These are phyloP conservation scores for Pampus argenteus DNA, from an alignment of 2,797 vertebrate species.

Conservation along the genomic window DNA sequence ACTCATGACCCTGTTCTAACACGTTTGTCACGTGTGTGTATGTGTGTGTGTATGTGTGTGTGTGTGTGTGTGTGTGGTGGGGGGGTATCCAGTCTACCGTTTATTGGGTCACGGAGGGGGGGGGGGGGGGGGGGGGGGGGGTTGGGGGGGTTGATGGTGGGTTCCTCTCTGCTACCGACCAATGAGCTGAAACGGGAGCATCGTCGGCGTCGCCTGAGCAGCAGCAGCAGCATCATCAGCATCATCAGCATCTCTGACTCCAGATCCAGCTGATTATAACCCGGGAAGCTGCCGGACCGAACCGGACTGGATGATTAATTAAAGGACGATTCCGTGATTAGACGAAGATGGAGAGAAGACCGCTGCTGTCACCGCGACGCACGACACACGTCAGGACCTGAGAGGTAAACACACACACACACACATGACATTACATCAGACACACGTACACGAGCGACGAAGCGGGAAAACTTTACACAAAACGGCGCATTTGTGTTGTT, in stretches of 20 bases:
- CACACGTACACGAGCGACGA: too few relatives aligned
- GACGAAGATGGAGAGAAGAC: slow-evolving; percentile 52
- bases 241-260: slow-evolving; percentile 48
- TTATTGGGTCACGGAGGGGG: slow-evolving; percentile 44
- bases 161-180: slow-evolving; percentile 38
- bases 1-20: neutral
- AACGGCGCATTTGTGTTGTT: neutral
- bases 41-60: too few relatives aligned
- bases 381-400: slow-evolving; percentile 23
- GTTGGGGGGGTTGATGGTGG: neutral
- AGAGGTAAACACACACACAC: too few relatives aligned
- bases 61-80: too few relatives aligned
- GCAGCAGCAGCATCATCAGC: slow-evolving; percentile 44
- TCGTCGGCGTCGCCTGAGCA: slow-evolving; percentile 35
- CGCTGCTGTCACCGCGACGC: slow-evolving; percentile 16
- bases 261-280: neutral
- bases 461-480: neutral
- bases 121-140: neutral
- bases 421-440: too few relatives aligned
- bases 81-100: slow-evolving; percentile 26
- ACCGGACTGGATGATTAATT: neutral
- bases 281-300: slow-evolving; percentile 34
- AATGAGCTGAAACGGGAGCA: slow-evolving; percentile 65
- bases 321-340: slow-evolving; percentile 4
- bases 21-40: neutral